Base-by-base conservation (phyloP, 1,140 invertebrate species). In the Macrostomum lignano region DNA sequence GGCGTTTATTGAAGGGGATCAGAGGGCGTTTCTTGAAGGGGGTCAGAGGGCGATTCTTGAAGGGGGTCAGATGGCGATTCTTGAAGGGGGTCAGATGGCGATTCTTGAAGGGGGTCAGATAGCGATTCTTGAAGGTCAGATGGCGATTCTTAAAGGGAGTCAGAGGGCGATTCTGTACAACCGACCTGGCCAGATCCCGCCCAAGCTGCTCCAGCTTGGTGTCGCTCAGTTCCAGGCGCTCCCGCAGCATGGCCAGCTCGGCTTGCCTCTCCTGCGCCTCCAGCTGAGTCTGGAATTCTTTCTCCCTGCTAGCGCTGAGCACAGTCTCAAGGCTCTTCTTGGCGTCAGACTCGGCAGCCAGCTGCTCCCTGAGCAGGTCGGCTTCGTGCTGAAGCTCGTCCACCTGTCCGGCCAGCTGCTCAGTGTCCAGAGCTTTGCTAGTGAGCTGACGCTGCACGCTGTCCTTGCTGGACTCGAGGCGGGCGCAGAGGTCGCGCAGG, bases 171-270 rank as follows among this genome's bases (percentile, higher is more conserved):
- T n/a, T n/a, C n/a, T n/a, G n/a, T n/a, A n/a, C n/a, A n/a, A n/a
- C n/a, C n/a, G n/a, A n/a, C n/a, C n/a, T n/a, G n/a, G n/a, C n/a
- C n/a, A n/a, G n/a, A n/a, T 58, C 55, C 31, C 53, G 39, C 21
- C 45, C 49, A 39, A 55, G 52, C 25, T 43, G 49, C 41, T 57
- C 49, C 10, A 56, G 40, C 43, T 57, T 58, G 37, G 47, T 53
- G 17, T 58, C 54, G 35, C 53, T 52, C 0, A 55, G 44, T 9
- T 44, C 42, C 14, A 56, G 43, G 30, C 53, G 36, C 34, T 58
- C 55, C 37, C 49, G 55, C 7, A 57, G 35, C 42, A 56, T 46
- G 34, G 57, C 49, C 17, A 55, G 41, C 37, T 58, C 55, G n/a
- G 52, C 47, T 20, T 44, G 44, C 25, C 44, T 50, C 34, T 58